Percentiles rank a stretch among this genome's conserved stretches.
Evolutionary conservation across 2,888 invertebrate species (phyloP).

Genomic region (Polydrusus cervinus): DNA sequence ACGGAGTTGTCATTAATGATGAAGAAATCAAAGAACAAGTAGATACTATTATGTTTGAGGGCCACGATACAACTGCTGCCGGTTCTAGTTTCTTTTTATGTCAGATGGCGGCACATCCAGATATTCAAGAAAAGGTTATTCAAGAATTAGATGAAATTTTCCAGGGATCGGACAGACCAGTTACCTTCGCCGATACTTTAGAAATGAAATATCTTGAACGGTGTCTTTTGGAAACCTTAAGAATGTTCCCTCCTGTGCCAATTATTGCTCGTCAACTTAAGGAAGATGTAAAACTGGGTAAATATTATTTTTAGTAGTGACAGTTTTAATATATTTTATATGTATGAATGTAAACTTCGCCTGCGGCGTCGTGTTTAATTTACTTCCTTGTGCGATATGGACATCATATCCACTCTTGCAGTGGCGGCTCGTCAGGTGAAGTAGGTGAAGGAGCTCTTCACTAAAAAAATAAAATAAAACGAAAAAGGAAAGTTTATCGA

Average conservation of each 20-base stretch:
- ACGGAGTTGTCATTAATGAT: constrained; percentile 82
- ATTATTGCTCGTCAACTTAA: constrained; percentile 83
- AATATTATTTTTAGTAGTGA: constrained; percentile 1
- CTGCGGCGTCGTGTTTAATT: too few species aligned
- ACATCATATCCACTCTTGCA: too few species aligned
- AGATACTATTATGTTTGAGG: constrained; percentile 91
- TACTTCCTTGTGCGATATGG: too few species aligned
- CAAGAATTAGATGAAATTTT: constrained; percentile 85
- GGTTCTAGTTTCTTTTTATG: constrained; percentile 91
- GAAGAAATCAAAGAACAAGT: constrained; percentile 90
- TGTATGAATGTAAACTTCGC: too few species aligned
- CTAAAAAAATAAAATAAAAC: too few species aligned
- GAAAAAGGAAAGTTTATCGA: too few species aligned
- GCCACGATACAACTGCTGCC: constrained; percentile 89
- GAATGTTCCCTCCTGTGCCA: constrained; percentile 88
- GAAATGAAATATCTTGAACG: constrained; percentile 88
- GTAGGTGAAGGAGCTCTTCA: too few species aligned
- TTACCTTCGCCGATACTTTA: constrained; percentile 84
- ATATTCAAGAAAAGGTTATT: constrained; percentile 84
- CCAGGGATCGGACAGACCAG: constrained; percentile 84
- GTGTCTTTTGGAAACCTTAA: constrained; percentile 84
- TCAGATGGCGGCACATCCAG: constrained; percentile 83
- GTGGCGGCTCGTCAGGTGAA: too few species aligned
- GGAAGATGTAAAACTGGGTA: constrained; percentile 80
- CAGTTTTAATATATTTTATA: neutral